phyloP scores from a whole-genome alignment of 1,140 invertebrate genomes.

The Drosophila lowei region DNA sequence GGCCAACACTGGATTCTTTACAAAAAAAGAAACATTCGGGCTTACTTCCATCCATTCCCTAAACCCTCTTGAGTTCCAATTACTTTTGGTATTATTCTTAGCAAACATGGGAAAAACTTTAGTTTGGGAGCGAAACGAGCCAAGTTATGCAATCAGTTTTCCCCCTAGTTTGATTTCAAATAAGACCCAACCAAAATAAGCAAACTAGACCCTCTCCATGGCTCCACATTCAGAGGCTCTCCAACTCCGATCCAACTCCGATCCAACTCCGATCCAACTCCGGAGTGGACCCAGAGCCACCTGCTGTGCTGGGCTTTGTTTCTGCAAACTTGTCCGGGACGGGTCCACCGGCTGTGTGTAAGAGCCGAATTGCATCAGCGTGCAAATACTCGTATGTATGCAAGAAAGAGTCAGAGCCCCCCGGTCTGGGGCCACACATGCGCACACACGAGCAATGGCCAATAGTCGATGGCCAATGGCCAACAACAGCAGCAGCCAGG shows the following conservation, averaged over 20 bases:
- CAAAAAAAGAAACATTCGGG: too few relatives aligned
- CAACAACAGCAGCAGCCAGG: not conserved
- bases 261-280: slow-evolving; percentile 13
- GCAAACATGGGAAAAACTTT: not conserved
- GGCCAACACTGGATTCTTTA: too few relatives aligned
- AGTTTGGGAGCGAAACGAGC: slow-evolving; percentile 6
- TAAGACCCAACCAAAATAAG: slow-evolving; percentile 38
- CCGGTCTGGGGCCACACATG: slow-evolving; percentile 18
- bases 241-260: slow-evolving; percentile 11
- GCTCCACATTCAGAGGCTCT: not conserved
- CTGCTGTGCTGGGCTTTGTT: slow-evolving; percentile 36
- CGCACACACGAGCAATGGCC: slow-evolving; percentile 14
- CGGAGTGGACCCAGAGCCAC: slow-evolving; percentile 18
- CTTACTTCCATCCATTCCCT: too few relatives aligned
- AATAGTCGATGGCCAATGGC: slow-evolving; percentile 17
- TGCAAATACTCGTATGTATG: slow-evolving; percentile 45
- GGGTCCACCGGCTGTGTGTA: slow-evolving; percentile 1
- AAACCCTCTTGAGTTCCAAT: too few relatives aligned
- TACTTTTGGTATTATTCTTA: too few relatives aligned
- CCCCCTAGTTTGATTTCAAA: slow-evolving; percentile 15
- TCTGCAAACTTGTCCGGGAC: slow-evolving; percentile 27
- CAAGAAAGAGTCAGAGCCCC: slow-evolving; percentile 7
- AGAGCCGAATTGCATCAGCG: slow-evolving; percentile 60
- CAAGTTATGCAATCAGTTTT: slow-evolving; percentile 26
- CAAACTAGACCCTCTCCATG: slow-evolving; percentile 17